Percentiles rank a stretch among this genome's conserved stretches.
These are phyloP conservation scores for Takifugu flavidus DNA, from an alignment of 2,113 vertebrate genomes.

Conservation along the genomic window DNA sequence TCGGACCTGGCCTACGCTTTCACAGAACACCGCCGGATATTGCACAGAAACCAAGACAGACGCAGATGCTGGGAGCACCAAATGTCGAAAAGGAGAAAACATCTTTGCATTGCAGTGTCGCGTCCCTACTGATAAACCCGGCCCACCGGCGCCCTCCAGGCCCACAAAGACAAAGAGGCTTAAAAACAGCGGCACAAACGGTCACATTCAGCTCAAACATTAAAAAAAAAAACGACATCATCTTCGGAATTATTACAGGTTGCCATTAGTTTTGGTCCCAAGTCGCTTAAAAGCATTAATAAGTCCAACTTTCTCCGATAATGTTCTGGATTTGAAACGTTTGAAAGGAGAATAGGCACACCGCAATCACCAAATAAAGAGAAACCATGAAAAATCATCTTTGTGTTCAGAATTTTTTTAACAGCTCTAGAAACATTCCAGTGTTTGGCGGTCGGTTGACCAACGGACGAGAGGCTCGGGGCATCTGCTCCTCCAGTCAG, in stretches of 20 bases:
- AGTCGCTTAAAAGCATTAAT: constrained; percentile 33
- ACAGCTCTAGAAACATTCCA: constrained; percentile 57
- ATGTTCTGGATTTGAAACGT: constrained; percentile 25
- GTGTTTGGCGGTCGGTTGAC: constrained; percentile 59
- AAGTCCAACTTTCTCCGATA: constrained; percentile 24
- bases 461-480: constrained; percentile 34
- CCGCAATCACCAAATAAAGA: constrained; percentile 34
- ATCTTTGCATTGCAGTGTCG: constrained; percentile 50
- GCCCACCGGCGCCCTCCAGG: constrained; percentile 14
- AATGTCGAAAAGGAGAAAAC: constrained; percentile 29
- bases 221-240: constrained; percentile 51
- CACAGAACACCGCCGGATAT: constrained; percentile 60
- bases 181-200: constrained; percentile 42
- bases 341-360: constrained; percentile 11
- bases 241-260: constrained; percentile 24
- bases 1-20: constrained; percentile 29
- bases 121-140: constrained; percentile 36
- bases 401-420: constrained; percentile 30
- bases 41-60: constrained; percentile 68
- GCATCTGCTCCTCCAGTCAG: constrained; percentile 6
- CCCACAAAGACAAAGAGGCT: constrained; percentile 45
- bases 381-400: constrained; percentile 27
- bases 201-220: constrained; percentile 64
- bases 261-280: constrained; percentile 54
- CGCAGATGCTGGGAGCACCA: constrained; percentile 50